Conservation (phyloP, 2,797 vertebrate genomes). For the Galaxias olidus region DNA sequence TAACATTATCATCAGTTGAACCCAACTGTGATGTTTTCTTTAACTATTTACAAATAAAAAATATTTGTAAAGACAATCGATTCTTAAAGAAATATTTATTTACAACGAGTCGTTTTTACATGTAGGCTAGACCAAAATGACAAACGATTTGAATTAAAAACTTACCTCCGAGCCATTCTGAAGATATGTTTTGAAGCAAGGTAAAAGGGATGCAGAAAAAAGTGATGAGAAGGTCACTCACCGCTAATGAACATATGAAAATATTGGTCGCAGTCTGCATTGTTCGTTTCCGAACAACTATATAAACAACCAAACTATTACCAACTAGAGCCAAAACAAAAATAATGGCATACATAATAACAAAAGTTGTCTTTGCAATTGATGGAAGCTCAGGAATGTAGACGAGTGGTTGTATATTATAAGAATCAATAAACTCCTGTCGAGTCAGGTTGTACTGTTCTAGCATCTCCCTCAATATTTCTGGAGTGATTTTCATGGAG, state of each 20-base stretch:
- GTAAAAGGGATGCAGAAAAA: conserved; percentile 86
- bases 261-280: conserved; percentile 78
- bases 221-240: conserved; percentile 85
- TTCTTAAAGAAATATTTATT: no score
- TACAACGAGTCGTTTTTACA: no score
- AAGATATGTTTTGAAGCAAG: conserved; percentile 82
- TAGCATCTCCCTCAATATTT: conserved; percentile 78
- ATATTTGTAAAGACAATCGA: no score
- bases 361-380: conserved; percentile 74
- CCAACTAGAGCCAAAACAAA: conserved; percentile 80
- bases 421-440: conserved; percentile 78
- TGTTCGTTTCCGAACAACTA: conserved; percentile 73
- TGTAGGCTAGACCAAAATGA: no score
- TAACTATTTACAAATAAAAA: no score
- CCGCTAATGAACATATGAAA: conserved; percentile 82
- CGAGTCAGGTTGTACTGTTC: conserved; percentile 79
- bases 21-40: no score
- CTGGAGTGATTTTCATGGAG: conserved; percentile 73
- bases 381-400: conserved; percentile 80
- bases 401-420: conserved; percentile 82
- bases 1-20: no score
- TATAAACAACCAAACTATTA: conserved; percentile 80
- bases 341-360: conserved; percentile 76
- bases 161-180: conserved; percentile 83
- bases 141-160: not conserved